Evolutionary conservation across 2,888 invertebrate genomes (phyloP), one percentile per base, ranked within the genome.

Genomic region (Polyommatus icarus): DNA sequence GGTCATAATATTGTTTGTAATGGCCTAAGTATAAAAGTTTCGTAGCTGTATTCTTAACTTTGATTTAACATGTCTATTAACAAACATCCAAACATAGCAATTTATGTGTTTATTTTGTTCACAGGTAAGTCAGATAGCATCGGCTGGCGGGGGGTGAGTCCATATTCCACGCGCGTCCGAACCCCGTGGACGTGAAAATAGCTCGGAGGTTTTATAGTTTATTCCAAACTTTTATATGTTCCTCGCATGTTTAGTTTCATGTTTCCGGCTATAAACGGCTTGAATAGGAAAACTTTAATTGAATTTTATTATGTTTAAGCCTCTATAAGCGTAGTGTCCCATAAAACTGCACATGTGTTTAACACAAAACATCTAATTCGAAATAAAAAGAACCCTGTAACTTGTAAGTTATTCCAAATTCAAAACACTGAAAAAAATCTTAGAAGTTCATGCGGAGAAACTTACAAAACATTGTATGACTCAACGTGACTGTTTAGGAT

Each of bases 111-210:
- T 78, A 80, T 80, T 76, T 79, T 80, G 77, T 81, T 81, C 79
- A 32, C 83, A 83, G 83, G 83, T 83, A 82, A 79, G 79, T 71
- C 59, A 71, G 80, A 80, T 75, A 75, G 8, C 75, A 75, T 75
- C 75, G 6, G 46, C 8, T 67, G 4, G 36, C 77, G 71, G 78
- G 79, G 80, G 81, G 81, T 82, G 77, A 81, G 80, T 78, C 79
- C 72, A 75, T 76, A 81, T 82, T 82, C 81, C 36, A 29, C 18
- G 59, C 81, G 72, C 79, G 80, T 79, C 20, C 72, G 24, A 24
- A 18, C 24, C n/a, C 36, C 76, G 76, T 29, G 71, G 20, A 77
- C 67, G 61, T 75, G 75, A 50, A 75, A 50, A 50, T 24, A 73
- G 75, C 75, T 54, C 6, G 50, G 32, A 5, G 15, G n/a, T 46